A percentile compares a stretch with the other conserved stretches of the same genome.
These are phyloP conservation scores for Trisateles emortualis DNA, from an alignment of 2,888 invertebrate species.

Conservation along the genomic window DNA sequence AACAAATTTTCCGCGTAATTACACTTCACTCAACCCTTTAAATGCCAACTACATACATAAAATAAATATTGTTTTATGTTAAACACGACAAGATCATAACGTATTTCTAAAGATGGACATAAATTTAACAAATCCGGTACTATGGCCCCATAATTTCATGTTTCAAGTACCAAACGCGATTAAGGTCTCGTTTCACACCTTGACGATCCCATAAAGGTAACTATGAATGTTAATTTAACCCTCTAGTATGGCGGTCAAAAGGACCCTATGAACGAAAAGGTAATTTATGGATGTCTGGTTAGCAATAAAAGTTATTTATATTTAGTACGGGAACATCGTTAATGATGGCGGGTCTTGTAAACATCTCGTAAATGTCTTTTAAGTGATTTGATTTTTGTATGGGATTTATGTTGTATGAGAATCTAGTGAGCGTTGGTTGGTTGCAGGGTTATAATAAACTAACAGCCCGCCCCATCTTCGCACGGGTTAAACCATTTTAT, in stretches of 20 bases:
- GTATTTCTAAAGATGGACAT: conserved; percentile 19
- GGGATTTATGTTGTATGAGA: conserved; percentile 19
- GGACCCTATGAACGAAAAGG: conserved; percentile 45
- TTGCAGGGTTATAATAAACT: conserved; percentile 3
- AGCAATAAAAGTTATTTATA: conserved; percentile 64
- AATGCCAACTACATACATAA: conserved; percentile 4
- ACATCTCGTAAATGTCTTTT: conserved; percentile 39
- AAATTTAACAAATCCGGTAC: conserved; percentile 26
- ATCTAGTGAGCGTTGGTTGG: conserved; percentile 4
- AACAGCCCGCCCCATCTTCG: too few species aligned
- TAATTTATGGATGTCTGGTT: conserved; percentile 58
- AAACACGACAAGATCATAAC: background rate
- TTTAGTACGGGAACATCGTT: conserved; percentile 61
- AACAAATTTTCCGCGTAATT: conserved; percentile 11
- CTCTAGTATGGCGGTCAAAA: conserved; percentile 44
- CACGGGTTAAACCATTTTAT: too few species aligned
- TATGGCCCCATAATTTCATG: conserved; percentile 28
- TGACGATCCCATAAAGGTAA: conserved; percentile 57
- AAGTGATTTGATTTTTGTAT: conserved; percentile 22
- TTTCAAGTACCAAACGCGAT: conserved; percentile 45
- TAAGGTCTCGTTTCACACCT: conserved; percentile 62
- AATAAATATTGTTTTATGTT: conserved; percentile 3
- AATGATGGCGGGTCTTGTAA: conserved; percentile 51
- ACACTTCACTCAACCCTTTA: background rate
- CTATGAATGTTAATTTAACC: conserved; percentile 64